Evolutionary conservation across 2,113 vertebrate species (phyloP), one percentile per base, ranked within the genome.

Genomic region (Macrotis lagotis): DNA sequence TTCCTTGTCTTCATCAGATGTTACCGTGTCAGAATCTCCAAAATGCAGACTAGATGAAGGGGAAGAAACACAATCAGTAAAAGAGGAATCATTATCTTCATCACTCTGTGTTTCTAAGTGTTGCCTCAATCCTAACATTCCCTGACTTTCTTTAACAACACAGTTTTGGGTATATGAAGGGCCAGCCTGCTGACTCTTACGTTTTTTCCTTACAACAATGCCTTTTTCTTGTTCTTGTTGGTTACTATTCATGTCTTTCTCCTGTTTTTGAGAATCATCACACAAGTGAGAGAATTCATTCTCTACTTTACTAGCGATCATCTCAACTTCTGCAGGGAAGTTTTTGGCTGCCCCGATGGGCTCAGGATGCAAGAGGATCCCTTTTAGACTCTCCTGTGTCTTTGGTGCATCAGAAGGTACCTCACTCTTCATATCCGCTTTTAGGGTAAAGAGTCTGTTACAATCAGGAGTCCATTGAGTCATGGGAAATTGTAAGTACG

Each of bases 401-500:
- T 99, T 99, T 97, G 99, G 98, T 96, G 99, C 98, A 98, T 99
- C 99, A 98, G 99, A 98, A 96, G 99, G 98, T 98, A 99, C 98
- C 98, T 99, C 99, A 99, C 99, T 99, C 99, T 99, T 99, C 99
- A 99, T 99, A 98, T 98, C 99, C 99, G 99, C 99, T 98, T 98
- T 96, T 98, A 98, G 96, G 94, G 98, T 98, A 97, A 97, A 98
- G 91, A 98, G 95, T 97, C 98, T 97, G 96, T 98, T 97, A 98
- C 98, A 98, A 97, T 98, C 98, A 98, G 97, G 98, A 98, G 97
- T 98, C 99, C 98, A 98, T 99, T 98, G 97, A 98, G 98, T 98
- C 98, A 99, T 98, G 98, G 96, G 97, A 98, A 98, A 97, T 96
- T 98, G 96, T 98, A 98, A 98, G 95, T 95, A 96, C 96, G 97